Evolutionary conservation across 2,888 invertebrate genomes (phyloP), one percentile per base, ranked within the genome.

Genomic region (Drosophila antonietae): DNA sequence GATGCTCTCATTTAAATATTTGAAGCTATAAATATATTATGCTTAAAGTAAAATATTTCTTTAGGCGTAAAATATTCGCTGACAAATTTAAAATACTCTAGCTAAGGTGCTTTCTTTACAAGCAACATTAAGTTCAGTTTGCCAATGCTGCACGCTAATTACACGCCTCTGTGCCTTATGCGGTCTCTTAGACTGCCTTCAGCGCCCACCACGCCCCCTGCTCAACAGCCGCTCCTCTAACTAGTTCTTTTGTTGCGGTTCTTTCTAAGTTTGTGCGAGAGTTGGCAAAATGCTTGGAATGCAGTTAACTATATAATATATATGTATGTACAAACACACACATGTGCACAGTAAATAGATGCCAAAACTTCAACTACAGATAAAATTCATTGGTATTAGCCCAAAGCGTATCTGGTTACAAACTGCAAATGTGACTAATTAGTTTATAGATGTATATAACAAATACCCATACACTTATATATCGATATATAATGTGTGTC

Each of bases 141-240:
- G 86, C 83, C 88, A 88, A 86, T 79, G 87, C 77, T 84, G 82
- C 84, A 89, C 88, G 84, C 89, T 85, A 85, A 85, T 85, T 85
- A 89, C 68, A 85, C 84, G 84, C 85, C 89, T 89, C 79, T 89
- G 75, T 85, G 84, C 77, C 68, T 87, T 89, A 89, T 87, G 89
- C 87, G 89, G 80, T 80, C 71, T 86, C 67, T 53, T 58, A 41
- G 64, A 60, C 69, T 58, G 44, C 44, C 43, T 57, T 28, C 44
- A 44, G 44, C 44, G 57, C 33, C 57, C 10, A 33, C 8, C 41
- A 33, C 14, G 8, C 18, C 39, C 10, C 44, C 7, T 18, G 12
- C 31, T n/a, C 6, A 39, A 5, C 6, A 31, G 12, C 8, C 37
- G 18, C 9, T 31, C 20, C 10, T 2, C 59, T 60, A 20, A 33